Evolutionary conservation across 2,797 vertebrate species (phyloP).

Genomic region (Anas capensis): DNA sequence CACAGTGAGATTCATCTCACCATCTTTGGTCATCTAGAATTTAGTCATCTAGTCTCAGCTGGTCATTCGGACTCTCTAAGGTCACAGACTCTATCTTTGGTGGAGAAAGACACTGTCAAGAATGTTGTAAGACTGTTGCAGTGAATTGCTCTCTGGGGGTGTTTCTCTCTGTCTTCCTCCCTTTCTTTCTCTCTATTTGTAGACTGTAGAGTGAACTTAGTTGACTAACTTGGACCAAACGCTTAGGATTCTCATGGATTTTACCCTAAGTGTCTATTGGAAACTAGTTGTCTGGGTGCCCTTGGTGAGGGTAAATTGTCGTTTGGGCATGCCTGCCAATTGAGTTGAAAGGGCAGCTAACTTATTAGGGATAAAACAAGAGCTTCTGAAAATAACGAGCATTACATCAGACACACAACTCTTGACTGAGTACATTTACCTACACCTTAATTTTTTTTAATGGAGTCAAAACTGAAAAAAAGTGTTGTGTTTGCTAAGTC

Average conservation of each 20-base stretch:
- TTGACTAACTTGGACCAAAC: conserved; percentile 7
- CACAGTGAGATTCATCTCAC: background rate
- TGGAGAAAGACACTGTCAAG: background rate
- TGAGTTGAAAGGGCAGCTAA: background rate
- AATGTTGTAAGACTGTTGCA: conserved; percentile 12
- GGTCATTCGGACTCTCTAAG: conserved; percentile 13
- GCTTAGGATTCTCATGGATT: conserved; percentile 7
- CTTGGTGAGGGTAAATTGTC: background rate
- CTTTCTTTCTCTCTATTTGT: background rate
- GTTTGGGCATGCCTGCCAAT: background rate
- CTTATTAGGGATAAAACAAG: background rate
- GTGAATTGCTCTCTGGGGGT: conserved; percentile 14
- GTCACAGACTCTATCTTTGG: conserved; percentile 29
- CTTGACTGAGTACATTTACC: background rate
- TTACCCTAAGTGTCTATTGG: background rate
- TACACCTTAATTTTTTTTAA: background rate
- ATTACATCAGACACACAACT: background rate
- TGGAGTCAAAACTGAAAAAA: background rate
- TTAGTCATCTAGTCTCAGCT: background rate
- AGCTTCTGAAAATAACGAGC: background rate
- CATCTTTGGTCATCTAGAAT: background rate
- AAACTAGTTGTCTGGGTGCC: background rate
- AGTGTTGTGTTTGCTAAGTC: background rate
- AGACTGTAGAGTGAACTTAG: background rate
- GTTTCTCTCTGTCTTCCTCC: background rate